Percentiles rank a stretch among this genome's conserved stretches.
These are phyloP conservation scores for Caranx ignobilis DNA, from an alignment of 2,113 vertebrate species.

Conservation along the genomic window DNA sequence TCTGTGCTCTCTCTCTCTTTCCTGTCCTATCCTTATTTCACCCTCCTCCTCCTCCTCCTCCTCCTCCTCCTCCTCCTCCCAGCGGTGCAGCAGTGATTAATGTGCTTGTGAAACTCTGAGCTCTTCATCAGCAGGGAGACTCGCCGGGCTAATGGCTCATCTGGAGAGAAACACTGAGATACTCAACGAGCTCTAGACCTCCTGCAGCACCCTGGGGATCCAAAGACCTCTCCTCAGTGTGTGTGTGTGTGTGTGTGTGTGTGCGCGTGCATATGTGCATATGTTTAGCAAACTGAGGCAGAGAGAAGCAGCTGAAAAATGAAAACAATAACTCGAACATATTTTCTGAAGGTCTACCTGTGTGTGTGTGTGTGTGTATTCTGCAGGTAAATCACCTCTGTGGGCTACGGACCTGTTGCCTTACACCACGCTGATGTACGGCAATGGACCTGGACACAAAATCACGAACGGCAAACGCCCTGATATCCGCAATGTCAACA, in stretches of 20 bases:
- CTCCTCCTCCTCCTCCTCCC: constrained; percentile 34
- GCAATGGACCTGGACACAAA: constrained; percentile 85
- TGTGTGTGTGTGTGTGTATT: constrained; percentile 2
- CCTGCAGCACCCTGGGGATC: constrained; percentile 21
- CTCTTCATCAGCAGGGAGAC: constrained; percentile 69
- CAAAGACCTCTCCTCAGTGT: not conserved
- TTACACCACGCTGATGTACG: constrained; percentile 84
- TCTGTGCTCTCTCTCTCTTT: constrained; percentile 22
- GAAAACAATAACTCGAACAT: not conserved
- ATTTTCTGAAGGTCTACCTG: not conserved
- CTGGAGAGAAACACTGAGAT: constrained; percentile 64
- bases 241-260: constrained; percentile 23
- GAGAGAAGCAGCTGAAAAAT: not conserved
- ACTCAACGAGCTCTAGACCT: constrained; percentile 57
- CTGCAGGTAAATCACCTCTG: constrained; percentile 83
- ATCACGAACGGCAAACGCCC: constrained; percentile 74
- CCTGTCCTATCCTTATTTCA: constrained; percentile 28
- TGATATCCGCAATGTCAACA: constrained; percentile 79
- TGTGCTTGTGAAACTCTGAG: constrained; percentile 65
- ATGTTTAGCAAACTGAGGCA: not conserved
- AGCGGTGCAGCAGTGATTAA: constrained; percentile 68
- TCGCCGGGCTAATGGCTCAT: constrained; percentile 69
- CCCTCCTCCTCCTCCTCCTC: constrained; percentile 24
- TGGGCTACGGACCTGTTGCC: constrained; percentile 79
- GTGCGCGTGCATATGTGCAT: not conserved